Conservation (phyloP, 2,888 invertebrate species). For the Sphaerophoria taeniata region DNA sequence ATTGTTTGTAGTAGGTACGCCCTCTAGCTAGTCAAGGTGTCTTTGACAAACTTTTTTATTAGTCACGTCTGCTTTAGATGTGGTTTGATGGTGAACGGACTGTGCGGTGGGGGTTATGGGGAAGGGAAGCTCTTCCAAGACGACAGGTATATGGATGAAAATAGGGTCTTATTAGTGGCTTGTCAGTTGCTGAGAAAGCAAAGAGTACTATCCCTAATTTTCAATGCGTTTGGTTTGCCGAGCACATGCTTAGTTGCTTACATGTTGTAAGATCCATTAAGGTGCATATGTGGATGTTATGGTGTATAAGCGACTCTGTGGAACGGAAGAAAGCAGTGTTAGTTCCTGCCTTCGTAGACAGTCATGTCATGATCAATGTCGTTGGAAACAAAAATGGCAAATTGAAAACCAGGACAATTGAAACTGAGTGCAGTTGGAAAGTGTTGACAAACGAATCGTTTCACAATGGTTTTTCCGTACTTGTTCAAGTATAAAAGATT, state of each 20-base stretch:
- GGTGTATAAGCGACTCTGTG: neutral
- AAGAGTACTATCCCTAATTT: slow-evolving; percentile 42
- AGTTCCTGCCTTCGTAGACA: neutral
- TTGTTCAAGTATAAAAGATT: too few species aligned
- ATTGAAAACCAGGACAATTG: slow-evolving; percentile 56
- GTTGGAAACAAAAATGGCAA: slow-evolving; percentile 49
- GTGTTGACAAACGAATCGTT: too few species aligned
- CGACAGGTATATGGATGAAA: neutral
- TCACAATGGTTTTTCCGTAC: too few species aligned
- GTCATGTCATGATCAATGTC: slow-evolving; percentile 23
- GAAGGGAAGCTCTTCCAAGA: neutral
- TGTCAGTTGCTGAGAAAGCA: slow-evolving; percentile 28
- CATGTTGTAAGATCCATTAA: slow-evolving; percentile 8
- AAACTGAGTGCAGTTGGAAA: slow-evolving; percentile 45
- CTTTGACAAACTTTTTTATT: slow-evolving; percentile 69
- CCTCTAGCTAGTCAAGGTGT: slow-evolving; percentile 37
- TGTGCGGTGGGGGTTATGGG: neutral
- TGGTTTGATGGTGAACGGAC: neutral
- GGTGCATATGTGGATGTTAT: neutral
- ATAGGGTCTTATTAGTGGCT: slow-evolving; percentile 43
- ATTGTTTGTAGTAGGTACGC: neutral
- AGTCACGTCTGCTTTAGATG: slow-evolving; percentile 46
- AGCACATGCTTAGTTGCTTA: neutral
- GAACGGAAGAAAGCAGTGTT: neutral
- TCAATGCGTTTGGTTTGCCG: slow-evolving; percentile 27